Base-by-base conservation (phyloP, 2,113 vertebrate species). In the Cygnus buccinator region DNA sequence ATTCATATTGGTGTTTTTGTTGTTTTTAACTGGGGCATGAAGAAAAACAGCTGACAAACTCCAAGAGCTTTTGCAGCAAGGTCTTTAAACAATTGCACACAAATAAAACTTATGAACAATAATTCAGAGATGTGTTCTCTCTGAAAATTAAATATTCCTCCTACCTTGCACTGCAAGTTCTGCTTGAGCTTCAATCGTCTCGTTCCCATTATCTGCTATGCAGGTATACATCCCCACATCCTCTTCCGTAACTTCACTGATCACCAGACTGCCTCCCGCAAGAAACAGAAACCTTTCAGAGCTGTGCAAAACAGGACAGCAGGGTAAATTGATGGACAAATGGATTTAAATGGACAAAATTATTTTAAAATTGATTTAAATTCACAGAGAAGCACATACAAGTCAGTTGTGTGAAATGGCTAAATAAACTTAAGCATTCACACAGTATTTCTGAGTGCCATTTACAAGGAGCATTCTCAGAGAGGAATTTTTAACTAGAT, bases 111-210 rank as follows among this genome's bases (percentile, higher is more conserved):
- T 13, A 3, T 3, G 10, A 52, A 9, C 43, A 28, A 35, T 15
- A 35, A 68, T 1, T 9, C 17, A 25, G 48, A 59, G 28, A 67
- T 31, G 10, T 6, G 4, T 22, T 48, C 17, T 29, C 62, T 48
- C 41, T 72, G 25, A 17, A 66, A 29, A 54, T 8, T 35, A 90
- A 83, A 43, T 28, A 28, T 26, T 55, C 2, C 46, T 57, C 96
- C 89, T 98, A 99, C 99, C 99, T 98, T 99, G 99, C 23, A 99
- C 91, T 6, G 94, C 78, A 85, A 99, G 98, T 43, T 99, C 98
- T n/a, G 99, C 98, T 72, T 98, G 98, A 26, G 98, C 98, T 89
- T 98, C 98, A 26, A 98, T 89, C 5, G 99, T 99, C 68, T 98
- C 96, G 11, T 99, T 99, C 33, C 95, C 96, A 2, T 97, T 99